These are phyloP conservation scores for Trichogramma dendrolimi DNA, from an alignment of 2,888 invertebrate genomes.

Conservation along the genomic window DNA sequence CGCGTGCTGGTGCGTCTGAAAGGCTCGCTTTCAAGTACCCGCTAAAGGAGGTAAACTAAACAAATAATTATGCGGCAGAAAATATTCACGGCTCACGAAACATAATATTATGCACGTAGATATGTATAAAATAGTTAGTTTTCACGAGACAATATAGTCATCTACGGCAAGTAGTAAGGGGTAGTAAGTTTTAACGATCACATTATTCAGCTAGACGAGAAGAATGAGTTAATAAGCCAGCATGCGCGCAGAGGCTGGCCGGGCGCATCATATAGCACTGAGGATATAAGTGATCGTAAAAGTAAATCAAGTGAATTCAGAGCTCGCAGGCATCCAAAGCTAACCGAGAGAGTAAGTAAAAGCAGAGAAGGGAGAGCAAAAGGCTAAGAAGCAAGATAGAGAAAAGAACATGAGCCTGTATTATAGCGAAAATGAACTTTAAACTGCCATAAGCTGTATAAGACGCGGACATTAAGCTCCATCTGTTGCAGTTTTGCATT, in stretches of 20 bases:
- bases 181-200: conserved; percentile 1
- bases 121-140: too few relatives aligned
- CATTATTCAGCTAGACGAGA: conserved; percentile 40
- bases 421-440: conserved; percentile 11
- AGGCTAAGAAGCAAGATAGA: not conserved
- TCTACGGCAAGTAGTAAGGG: not conserved
- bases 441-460: conserved; percentile 13
- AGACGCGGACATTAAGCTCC: conserved; percentile 2
- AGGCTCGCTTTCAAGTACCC: too few relatives aligned
- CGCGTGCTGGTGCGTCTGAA: too few relatives aligned
- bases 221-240: conserved; percentile 44
- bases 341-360: not conserved
- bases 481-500: not conserved
- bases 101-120: too few relatives aligned
- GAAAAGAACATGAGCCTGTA: too few relatives aligned
- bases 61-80: too few relatives aligned
- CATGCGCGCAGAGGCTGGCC: conserved; percentile 27
- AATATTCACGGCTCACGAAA: too few relatives aligned
- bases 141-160: too few relatives aligned
- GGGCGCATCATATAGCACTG: conserved; percentile 21
- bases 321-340: conserved; percentile 1
- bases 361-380: not conserved
- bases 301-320: conserved; percentile 37
- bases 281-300: conserved; percentile 42
- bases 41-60: too few relatives aligned